Evolutionary conservation across 2,113 vertebrate species (phyloP), one percentile per base, ranked within the genome.

Genomic region (Candoia aspera): DNA sequence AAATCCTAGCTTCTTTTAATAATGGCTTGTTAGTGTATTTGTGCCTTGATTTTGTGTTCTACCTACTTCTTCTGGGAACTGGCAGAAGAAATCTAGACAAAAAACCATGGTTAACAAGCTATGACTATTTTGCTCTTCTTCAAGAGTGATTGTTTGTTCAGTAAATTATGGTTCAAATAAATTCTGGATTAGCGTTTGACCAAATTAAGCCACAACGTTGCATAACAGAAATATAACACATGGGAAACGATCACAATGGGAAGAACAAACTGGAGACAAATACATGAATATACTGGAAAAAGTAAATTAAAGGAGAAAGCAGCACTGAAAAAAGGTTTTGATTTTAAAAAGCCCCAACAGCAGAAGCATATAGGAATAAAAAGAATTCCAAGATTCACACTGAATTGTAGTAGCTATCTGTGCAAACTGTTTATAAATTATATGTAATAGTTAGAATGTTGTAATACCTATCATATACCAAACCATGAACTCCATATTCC

Each of bases 391-490:
- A 49, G 23, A 57, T 58, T 13, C 87, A 57, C 68, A 49, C 49
- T 49, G 49, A 49, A 49, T 49, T 49, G 3, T 49, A 49, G 49
- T 42, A 33, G 5, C 0, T 2, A 86, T 62, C 58, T 85, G 46
- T 84, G 53, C 17, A 53, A 23, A 89, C 2, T 86, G 0, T 0
- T 79, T 49, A 33, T 33, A 54, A 29, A 8, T 88, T 84, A 11
- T 13, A 55, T 4, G 2, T 8, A 19, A 33, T 84, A 54, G 15
- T 37, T 89, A 54, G 60, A 93, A 59, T 37, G 26, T 19, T 89
- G 92, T 42, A 94, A 84, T 96, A 99, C 99, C 99, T 98, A 96
- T 99, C 99, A 94, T 99, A 99, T 96, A 99, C 98, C 55, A 99
- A 97, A 60, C 99, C 99, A 93, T 99, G 97, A 59, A 99, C 98